These are phyloP conservation scores for Mesorhabditis spiculigera DNA, from an alignment of 2,888 invertebrate genomes.

Conservation along the genomic window DNA sequence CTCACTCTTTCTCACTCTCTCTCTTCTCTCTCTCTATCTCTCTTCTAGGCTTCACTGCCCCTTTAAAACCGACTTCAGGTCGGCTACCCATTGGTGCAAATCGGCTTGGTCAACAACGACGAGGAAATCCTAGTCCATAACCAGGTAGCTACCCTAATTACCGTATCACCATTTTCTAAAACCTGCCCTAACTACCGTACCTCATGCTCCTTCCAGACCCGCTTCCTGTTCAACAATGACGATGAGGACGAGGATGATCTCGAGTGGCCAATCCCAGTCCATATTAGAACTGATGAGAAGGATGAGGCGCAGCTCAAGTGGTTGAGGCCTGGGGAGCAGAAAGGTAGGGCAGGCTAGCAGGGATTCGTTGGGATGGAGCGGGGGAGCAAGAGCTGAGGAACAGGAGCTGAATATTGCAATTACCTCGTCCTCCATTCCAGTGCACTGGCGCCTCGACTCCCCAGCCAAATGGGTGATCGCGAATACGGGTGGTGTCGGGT, in stretches of 20 bases:
- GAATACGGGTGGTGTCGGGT: conserved; percentile 43
- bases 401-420: no score
- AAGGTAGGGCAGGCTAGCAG: conserved; percentile 12
- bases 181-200: no score
- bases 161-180: no score
- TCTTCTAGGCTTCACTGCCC: no score
- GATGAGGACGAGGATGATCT: conserved; percentile 12
- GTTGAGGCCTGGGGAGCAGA: conserved; percentile 25
- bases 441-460: conserved; percentile 6
- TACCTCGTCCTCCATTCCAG: background rate
- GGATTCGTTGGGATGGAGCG: background rate
- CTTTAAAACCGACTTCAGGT: background rate
- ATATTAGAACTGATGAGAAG: conserved; percentile 20
- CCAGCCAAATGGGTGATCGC: conserved; percentile 36
- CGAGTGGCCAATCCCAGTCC: conserved; percentile 45
- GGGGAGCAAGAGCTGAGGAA: no score
- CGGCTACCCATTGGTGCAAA: conserved; percentile 37
- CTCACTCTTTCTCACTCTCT: no score
- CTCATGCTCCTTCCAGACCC: conserved; percentile 16
- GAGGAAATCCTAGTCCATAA: conserved; percentile 24
- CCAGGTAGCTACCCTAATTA: conserved; percentile 18
- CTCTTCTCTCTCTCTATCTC: no score
- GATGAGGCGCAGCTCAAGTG: conserved; percentile 23
- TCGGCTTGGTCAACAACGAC: conserved; percentile 18
- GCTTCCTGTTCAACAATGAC: conserved; percentile 37